phyloP scores from a whole-genome alignment of 2,113 vertebrate genomes.

The Brachypodius melanocephalos region DNA sequence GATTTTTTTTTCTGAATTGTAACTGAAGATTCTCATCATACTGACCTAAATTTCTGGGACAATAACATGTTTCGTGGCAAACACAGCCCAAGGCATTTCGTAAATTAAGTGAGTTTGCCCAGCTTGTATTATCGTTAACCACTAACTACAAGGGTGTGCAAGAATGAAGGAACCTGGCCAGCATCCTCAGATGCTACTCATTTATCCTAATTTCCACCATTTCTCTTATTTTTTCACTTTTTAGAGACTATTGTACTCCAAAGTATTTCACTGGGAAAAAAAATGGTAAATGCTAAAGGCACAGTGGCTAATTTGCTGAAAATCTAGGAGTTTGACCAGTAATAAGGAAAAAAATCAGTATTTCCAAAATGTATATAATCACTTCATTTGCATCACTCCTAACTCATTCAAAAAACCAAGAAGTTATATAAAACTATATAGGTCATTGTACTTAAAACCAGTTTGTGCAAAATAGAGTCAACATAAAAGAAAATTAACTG shows the following conservation, averaged over 20 bases:
- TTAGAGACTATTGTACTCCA: not conserved
- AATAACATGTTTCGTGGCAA: not conserved
- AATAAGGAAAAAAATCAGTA: not conserved
- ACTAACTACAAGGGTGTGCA: not conserved
- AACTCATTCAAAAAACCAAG: not conserved
- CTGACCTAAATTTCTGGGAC: not conserved
- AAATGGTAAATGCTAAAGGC: not conserved
- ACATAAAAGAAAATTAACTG: not conserved
- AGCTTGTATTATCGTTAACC: not conserved
- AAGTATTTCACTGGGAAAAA: not conserved
- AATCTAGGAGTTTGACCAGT: not conserved
- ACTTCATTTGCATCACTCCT: not conserved
- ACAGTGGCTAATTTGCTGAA: not conserved
- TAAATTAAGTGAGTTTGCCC: not conserved
- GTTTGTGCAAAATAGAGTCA: not conserved
- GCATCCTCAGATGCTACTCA: not conserved
- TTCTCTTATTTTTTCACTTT: not conserved
- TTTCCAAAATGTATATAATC: not conserved
- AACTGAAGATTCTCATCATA: not conserved
- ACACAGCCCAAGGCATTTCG: not conserved
- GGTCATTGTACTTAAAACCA: not conserved
- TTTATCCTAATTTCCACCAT: not conserved
- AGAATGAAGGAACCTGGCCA: not conserved
- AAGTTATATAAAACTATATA: not conserved
- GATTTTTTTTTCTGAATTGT: not conserved